Evolutionary conservation across 1,140 invertebrate genomes (phyloP), one percentile per base, ranked within the genome.

Genomic region (Mycetomoellerius zeteki): DNA sequence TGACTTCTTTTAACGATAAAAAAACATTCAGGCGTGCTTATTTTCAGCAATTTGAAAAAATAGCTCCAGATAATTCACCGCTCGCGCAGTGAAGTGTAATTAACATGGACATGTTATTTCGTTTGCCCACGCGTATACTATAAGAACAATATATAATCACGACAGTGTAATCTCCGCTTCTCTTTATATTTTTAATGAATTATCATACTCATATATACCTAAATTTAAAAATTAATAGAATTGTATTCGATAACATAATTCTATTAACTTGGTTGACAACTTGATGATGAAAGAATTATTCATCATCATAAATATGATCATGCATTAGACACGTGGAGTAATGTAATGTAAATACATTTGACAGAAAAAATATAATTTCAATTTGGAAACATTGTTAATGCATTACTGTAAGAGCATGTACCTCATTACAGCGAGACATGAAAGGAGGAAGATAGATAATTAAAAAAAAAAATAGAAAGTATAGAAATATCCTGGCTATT

Each of bases 221-320:
- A 65, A 50, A 78, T 78, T 65, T 33, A n/a, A 24, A 78, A 27
- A 78, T 78, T 58, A 56, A 54, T 54, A 21, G 30, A 72, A 27
- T 33, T n/a, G n/a, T 47, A 0, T 37, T 27, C 56, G 37, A 43
- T 14, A 47, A 10, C 21, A 50, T 60, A 64, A 47, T 64, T 77
- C 10, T n/a, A 64, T 10, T 8, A 4, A 37, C 24, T 62, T 47
- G 16, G 21, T 60, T 43, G 24, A 47, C 43, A 54, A 56, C 16
- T 72, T 69, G n/a, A 69, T 30, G 24, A 73, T 14, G 50, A 33
- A n/a, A 52, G 27, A 33, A 72, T 73, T 30, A 54, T 54, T 73
- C 19, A 54, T 69, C 37, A 67, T 21, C n/a, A 4, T 24, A 27
- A 33, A 27, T 27, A 24, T 16, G 21, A 50, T 50, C n/a, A 47